These are phyloP conservation scores for Umimayanthus kanabou DNA, from an alignment of 92 coral and sea anemone species.

Conservation along the genomic window DNA sequence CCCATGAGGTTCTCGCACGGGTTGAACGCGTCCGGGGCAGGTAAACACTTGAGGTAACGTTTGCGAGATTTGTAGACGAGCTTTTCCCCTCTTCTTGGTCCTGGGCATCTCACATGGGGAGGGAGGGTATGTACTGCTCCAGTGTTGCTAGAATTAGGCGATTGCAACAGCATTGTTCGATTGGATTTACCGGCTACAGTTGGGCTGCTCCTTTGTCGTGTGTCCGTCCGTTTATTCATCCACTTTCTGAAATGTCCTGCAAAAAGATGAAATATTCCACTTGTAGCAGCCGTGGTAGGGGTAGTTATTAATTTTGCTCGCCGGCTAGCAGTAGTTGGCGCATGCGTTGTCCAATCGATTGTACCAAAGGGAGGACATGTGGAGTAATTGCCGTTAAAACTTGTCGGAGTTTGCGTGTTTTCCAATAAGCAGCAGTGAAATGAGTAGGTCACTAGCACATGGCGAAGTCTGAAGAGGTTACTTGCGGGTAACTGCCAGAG, in stretches of 20 bases:
- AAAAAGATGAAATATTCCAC: neutral
- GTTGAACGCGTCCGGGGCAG: conserved; percentile 77
- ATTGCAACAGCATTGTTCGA: neutral
- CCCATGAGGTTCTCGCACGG: conserved; percentile 92
- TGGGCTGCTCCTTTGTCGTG: too few species aligned
- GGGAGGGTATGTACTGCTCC: conserved; percentile 2
- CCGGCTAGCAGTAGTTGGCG: neutral
- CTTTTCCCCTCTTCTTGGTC: neutral
- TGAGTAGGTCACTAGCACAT: conserved; percentile 63
- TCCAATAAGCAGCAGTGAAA: conserved; percentile 86
- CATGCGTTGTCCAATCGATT: neutral
- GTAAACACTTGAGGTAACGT: conserved; percentile 52
- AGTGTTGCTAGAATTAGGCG: neutral
- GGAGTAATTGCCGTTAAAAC: conserved; percentile 36
- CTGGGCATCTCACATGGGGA: conserved; percentile 11
- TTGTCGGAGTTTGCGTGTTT: conserved; percentile 6
- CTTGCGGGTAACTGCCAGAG: conserved; percentile 75
- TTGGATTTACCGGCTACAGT: neutral
- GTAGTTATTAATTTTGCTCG: neutral
- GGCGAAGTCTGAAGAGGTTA: conserved; percentile 51
- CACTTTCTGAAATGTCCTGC: conserved; percentile 9
- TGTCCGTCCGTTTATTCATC: neutral
- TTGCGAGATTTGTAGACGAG: neutral
- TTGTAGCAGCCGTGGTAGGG: neutral
- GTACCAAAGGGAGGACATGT: conserved; percentile 17